Percentiles rank a stretch among this genome's conserved stretches.
phyloP scores from a whole-genome alignment of 92 coral and sea anemone species.

The Siderastrea radians region DNA sequence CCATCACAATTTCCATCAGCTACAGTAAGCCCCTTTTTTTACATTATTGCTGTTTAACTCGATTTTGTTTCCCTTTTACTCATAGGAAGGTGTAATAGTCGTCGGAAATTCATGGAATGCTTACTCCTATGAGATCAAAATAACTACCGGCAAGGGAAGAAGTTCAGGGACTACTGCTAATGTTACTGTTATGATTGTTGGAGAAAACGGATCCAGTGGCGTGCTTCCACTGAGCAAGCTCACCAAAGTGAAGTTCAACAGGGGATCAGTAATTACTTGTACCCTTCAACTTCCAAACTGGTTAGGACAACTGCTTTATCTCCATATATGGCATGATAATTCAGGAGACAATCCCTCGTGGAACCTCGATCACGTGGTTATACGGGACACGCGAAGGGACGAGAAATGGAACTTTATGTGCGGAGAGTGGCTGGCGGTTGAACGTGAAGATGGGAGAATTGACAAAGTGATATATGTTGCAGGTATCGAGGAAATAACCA shows the following conservation, averaged over 20 bases:
- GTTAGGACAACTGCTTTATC: conserved; percentile 74
- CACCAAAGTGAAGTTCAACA: conserved; percentile 38
- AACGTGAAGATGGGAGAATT: conserved; percentile 79
- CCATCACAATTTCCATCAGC: background rate
- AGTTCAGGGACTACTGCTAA: conserved; percentile 88
- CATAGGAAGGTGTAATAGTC: conserved; percentile 59
- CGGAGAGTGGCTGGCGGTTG: conserved; percentile 93
- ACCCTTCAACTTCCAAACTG: conserved; percentile 58
- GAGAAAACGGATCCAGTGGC: conserved; percentile 73
- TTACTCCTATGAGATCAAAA: conserved; percentile 71
- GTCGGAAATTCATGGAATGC: conserved; percentile 54
- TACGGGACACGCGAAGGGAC: conserved; percentile 74
- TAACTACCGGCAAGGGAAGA: conserved; percentile 71
- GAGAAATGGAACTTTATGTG: conserved; percentile 80
- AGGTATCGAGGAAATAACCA: conserved; percentile 62
- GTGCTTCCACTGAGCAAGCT: conserved; percentile 65
- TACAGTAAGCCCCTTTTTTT: background rate
- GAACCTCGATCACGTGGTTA: conserved; percentile 78
- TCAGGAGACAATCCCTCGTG: conserved; percentile 83
- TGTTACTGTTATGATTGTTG: conserved; percentile 57
- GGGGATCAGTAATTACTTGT: conserved; percentile 68
- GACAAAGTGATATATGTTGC: conserved; percentile 79
- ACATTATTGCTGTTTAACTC: background rate
- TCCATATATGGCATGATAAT: conserved; percentile 96
- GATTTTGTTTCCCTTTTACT: background rate